Evolutionary conservation across 2,888 invertebrate species (phyloP), one percentile per base, ranked within the genome.

Genomic region (Acleris literana): DNA sequence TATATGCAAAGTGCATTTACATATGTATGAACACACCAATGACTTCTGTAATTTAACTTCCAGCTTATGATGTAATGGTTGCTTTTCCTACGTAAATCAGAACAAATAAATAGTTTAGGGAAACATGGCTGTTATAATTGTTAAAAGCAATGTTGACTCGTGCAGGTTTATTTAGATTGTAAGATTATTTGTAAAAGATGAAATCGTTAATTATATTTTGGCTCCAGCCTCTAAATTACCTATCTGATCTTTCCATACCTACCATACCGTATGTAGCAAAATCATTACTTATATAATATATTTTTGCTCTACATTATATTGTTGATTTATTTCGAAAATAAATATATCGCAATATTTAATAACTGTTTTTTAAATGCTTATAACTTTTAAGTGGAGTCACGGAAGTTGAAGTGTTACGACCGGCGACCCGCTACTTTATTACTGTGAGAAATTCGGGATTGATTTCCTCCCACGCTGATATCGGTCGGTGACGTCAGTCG

Each of bases 261-360:
- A 49, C 64, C 54, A 62, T 54, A 25, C 5, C 59, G 54, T 64
- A 49, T 60, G 29, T 6, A 25, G 58, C 46, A 53, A 18, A 53
- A 20, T 13, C 43, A 5, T 18, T 55, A 51, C 25, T 25, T 62
- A 18, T 43, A 1, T 7, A 20, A 43, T 48, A 48, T 53, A 48
- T 49, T 89, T 60, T 77, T 84, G 78, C 77, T 88, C 39, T 85
- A 79, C 54, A 86, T n/a, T 84, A 72, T 89, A 86, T 74, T 90
- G 62, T 57, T 62, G 48, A 62, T 18, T 53, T 62, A 61, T 53
- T 62, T 53, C 17, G 53, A 67, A 66, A 62, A 57, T 44, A 56
- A 66, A 58, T 43, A 62, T 60, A 49, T 52, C 52, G 22, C 44
- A 61, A 65, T 53, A 57, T 57, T 60, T 9, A 20, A 20, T 4